Conservation (phyloP, 2,113 vertebrate species). For the Nestor notabilis region DNA sequence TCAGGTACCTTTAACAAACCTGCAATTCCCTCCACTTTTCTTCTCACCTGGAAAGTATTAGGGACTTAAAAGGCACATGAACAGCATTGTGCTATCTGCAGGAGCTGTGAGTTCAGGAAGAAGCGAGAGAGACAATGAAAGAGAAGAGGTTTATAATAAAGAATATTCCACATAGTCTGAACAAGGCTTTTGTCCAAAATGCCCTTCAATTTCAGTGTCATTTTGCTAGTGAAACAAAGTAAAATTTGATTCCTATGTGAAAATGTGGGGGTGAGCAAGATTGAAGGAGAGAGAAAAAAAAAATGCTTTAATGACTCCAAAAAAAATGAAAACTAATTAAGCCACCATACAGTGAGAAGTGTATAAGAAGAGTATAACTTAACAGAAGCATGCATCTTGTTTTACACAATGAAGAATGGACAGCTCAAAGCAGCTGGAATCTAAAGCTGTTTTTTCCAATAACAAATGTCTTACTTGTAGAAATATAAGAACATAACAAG, state of each 20-base stretch:
- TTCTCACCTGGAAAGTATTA: not conserved
- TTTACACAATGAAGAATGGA: not conserved
- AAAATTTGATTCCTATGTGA: not conserved
- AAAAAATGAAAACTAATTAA: not conserved
- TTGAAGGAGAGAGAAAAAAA: not conserved
- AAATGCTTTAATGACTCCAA: not conserved
- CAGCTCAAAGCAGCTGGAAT: not conserved
- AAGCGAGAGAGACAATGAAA: not conserved
- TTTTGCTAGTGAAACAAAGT: not conserved
- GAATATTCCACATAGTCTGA: not conserved
- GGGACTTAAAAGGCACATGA: not conserved
- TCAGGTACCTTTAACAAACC: not conserved
- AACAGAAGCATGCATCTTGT: not conserved
- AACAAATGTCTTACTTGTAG: not conserved
- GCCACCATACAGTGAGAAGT: not conserved
- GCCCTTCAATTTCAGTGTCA: not conserved
- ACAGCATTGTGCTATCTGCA: not conserved
- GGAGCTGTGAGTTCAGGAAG: not conserved
- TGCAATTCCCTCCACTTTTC: slow-evolving; percentile 31
- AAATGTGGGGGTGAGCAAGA: not conserved
- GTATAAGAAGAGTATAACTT: not conserved
- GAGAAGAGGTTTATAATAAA: not conserved
- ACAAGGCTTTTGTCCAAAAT: not conserved
- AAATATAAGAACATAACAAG: not conserved
- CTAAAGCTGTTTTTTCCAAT: not conserved